These are phyloP conservation scores for Melitaea athalia DNA, from an alignment of 2,888 invertebrate genomes.

Conservation along the genomic window DNA sequence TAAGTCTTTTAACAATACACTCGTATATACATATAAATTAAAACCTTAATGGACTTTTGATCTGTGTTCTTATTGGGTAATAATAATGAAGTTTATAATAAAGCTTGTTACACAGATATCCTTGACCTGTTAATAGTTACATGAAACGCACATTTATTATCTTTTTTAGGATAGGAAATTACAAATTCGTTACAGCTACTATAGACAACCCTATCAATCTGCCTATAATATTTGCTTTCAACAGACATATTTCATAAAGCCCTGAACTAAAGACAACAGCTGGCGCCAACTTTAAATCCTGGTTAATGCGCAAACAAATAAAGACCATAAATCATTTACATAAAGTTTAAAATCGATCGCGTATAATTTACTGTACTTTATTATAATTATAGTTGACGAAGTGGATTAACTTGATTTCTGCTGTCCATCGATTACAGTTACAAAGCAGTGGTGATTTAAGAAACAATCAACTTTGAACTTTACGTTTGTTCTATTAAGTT, in stretches of 20 bases:
- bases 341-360: conserved; percentile 47
- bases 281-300: conserved; percentile 35
- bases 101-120: conserved; percentile 17
- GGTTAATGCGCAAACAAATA: conserved; percentile 18
- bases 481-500: conserved; percentile 43
- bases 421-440: conserved; percentile 49
- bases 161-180: conserved; percentile 31
- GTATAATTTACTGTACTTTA: conserved; percentile 2
- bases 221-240: conserved; percentile 39
- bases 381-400: conserved; percentile 18
- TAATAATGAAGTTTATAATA: conserved; percentile 24
- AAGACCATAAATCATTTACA: conserved; percentile 14
- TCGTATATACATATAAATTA: neutral
- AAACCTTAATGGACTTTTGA: neutral
- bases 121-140: conserved; percentile 30
- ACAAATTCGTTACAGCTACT: conserved; percentile 37
- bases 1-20: neutral
- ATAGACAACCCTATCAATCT: conserved; percentile 36
- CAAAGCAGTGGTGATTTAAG: conserved; percentile 34
- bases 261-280: conserved; percentile 36
- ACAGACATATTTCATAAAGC: conserved; percentile 38
- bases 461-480: conserved; percentile 48
- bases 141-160: conserved; percentile 25
- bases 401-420: conserved; percentile 42
- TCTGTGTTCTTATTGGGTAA: conserved; percentile 15